Base-by-base conservation (phyloP, 1,140 invertebrate species). In the Bombus huntii region DNA sequence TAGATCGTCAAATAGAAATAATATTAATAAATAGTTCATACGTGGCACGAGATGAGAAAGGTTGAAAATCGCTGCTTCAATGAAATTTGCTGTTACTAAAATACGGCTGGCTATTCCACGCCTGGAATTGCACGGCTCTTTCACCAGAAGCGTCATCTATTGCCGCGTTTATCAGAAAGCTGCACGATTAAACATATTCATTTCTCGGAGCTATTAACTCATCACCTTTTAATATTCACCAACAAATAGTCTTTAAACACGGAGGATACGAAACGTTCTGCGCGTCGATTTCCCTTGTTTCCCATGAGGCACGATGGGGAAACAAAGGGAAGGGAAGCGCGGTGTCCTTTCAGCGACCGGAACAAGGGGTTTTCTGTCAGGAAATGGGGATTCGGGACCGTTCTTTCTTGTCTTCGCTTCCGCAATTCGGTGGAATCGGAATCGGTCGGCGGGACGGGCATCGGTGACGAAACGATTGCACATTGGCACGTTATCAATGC, bases 401-500 rank as follows among this genome's bases (percentile, higher is more conserved):
- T 71, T n/a, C 44, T 83, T 83, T 76, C 62, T 71, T 42, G 78
- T 53, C 68, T 77, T 77, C 65, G 75, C 65, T 59, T 83, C 71
- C 39, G 68, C 70, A 42, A 87, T 88, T 68, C 37, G 68, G n/a
- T 44, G n/a, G 8, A 39, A 31, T 53, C 31, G 68, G 15, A 66
- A 79, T 78, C 65, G 44, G 42, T 34, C 12, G 25, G 9, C 47
- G 42, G 62, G 65, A 15, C 44, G 44, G n/a, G 44, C 2, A 75
- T 68, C 76, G 22, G 12, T 34, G 44, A 42, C 62, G 53, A 78
- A 74, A 87, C 81, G 87, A 83, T 87, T 57, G 39, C 53, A 70
- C 70, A 75, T 78, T 79, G 74, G 71, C 62, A 71, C 75, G 87
- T 87, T 87, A 83, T 88, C 75, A 39, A 62, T 80, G 62, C 84